Evolutionary conservation across 2,888 invertebrate genomes (phyloP).

Genomic region (Eumacrocentrus americanus): DNA sequence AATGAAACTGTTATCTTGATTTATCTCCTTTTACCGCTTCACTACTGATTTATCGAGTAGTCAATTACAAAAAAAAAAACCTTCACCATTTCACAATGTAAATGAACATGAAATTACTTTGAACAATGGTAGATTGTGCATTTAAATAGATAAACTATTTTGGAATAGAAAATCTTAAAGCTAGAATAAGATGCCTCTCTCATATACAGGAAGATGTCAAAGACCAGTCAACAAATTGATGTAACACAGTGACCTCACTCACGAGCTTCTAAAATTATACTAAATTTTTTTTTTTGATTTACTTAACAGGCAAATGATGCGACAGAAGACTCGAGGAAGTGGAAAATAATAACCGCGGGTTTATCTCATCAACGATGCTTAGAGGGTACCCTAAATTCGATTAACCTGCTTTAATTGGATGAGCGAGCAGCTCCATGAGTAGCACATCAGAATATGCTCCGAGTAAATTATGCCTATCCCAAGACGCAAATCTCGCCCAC

Average conservation of each 20-base stretch:
- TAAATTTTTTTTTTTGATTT: not conserved
- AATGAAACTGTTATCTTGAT: too few species aligned
- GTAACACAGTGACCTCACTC: not conserved
- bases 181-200: too few species aligned
- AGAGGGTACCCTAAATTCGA: not conserved
- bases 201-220: not conserved
- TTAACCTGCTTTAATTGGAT: conserved; percentile 26
- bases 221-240: not conserved
- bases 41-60: too few species aligned
- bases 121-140: too few species aligned
- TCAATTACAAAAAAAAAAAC: not conserved
- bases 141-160: too few species aligned
- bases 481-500: conserved; percentile 1
- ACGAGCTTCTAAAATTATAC: not conserved
- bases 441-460: too few species aligned
- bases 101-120: too few species aligned
- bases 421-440: conserved; percentile 9
- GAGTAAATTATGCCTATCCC: not conserved
- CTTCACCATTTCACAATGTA: too few species aligned
- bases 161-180: too few species aligned
- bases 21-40: too few species aligned
- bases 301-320: not conserved
- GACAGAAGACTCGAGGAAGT: not conserved
- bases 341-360: not conserved
- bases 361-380: not conserved